Evolutionary conservation across 2,113 vertebrate genomes (phyloP), one percentile per base, ranked within the genome.

Genomic region (Rissa tridactyla): DNA sequence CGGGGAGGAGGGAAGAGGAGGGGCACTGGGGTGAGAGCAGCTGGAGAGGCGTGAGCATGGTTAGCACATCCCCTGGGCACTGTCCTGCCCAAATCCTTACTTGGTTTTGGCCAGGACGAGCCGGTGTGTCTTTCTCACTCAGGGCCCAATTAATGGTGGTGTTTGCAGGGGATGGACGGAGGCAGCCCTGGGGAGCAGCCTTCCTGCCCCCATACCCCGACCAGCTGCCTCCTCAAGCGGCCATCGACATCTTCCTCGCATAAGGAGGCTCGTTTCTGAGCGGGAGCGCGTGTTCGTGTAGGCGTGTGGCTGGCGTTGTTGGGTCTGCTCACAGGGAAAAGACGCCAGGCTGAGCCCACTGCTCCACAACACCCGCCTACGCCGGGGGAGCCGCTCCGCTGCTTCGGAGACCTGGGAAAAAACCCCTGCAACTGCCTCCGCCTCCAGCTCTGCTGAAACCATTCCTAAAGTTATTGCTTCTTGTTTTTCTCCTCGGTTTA

Each of bases 161-260:
- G 15, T 20, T 16, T 6, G 3, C 2, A 5, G 10, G 66, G 42
- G 13, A 18, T 0, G 2, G 36, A 22, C 3, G 8, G 52, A 72
- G 49, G 32, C 57, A 58, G 32, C 8, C 7, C 26, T 0, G 4
- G 27, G 19, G 23, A 73, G 23, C 40, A 55, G 54, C 32, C n/a
- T 18, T 52, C 22, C 19, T 1, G 2, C 30, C n/a, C 6, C 8
- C 7, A 2, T 32, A 44, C 51, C 52, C 23, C 0, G 1, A 4
- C 34, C 65, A 40, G 23, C 17, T 2, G 2, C 46, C 47, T 69
- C 36, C 47, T 20, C 4, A 3, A 26, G 65, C 0, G 1, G 23
- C 40, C 5, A 1, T 25, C 0, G 1, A 17, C 4, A 0, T 55
- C 52, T 71, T 61, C 22, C 62, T 68, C 4, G 1, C 1, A 10